Conservation (phyloP, 2,888 invertebrate genomes). For the Xestobium rufovillosum region DNA sequence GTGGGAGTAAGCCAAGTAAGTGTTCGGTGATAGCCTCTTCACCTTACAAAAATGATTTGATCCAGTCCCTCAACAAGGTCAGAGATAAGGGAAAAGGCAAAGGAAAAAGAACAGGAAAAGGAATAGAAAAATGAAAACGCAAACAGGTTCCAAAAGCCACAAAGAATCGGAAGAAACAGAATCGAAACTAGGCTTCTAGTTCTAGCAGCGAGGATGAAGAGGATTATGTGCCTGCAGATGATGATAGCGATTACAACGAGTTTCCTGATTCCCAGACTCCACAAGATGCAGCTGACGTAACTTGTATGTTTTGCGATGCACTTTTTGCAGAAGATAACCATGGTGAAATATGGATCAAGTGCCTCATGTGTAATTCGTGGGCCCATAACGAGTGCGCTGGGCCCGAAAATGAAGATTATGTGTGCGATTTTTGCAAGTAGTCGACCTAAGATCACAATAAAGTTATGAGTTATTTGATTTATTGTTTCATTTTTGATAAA, state of each 20-base stretch:
- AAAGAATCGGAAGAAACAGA: background rate
- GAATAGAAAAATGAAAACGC: constrained; percentile 1
- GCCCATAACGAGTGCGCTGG: constrained; percentile 14
- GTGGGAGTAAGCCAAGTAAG: constrained; percentile 1
- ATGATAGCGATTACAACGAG: too few species aligned
- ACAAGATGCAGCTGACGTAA: too few species aligned
- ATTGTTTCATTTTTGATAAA: background rate
- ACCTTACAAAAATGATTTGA: constrained; percentile 2
- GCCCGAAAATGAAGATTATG: constrained; percentile 8
- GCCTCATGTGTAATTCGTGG: constrained; percentile 10
- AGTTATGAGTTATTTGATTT: background rate
- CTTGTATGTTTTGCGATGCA: too few species aligned
- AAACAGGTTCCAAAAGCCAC: background rate
- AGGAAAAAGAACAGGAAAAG: constrained; percentile 3
- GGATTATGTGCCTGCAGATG: constrained; percentile 4
- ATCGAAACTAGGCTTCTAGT: background rate
- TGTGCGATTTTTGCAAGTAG: constrained; percentile 15
- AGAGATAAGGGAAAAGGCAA: constrained; percentile 9
- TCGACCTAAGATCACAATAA: background rate
- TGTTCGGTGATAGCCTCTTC: constrained; percentile 3
- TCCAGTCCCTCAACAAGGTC: constrained; percentile 1
- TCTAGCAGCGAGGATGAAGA: background rate
- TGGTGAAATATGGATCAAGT: constrained; percentile 12
- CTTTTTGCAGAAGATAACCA: constrained; percentile 10
- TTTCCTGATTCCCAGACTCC: too few species aligned